phyloP scores from a whole-genome alignment of 2,888 invertebrate genomes.

The Busseola fusca region DNA sequence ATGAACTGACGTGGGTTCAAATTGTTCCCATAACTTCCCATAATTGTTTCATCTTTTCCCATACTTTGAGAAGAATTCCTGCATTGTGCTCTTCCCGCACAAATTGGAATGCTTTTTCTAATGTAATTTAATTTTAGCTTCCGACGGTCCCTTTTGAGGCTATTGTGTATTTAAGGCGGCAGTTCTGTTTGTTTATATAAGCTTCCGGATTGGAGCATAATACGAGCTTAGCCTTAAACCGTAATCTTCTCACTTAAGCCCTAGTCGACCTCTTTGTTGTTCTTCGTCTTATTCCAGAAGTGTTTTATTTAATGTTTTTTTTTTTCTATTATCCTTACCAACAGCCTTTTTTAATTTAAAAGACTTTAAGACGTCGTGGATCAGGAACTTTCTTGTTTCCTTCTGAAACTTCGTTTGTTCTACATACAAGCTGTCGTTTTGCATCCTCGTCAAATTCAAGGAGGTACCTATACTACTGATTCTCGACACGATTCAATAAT shows the following conservation, averaged over 20 bases:
- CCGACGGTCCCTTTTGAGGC: constrained; percentile 20
- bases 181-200: constrained; percentile 14
- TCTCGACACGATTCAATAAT: too few species aligned
- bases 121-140: constrained; percentile 54
- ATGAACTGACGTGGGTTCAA: constrained; percentile 10
- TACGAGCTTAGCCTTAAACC: constrained; percentile 33
- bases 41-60: constrained; percentile 23
- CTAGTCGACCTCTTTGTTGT: constrained; percentile 10
- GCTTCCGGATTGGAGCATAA: constrained; percentile 30
- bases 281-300: constrained; percentile 12
- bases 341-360: constrained; percentile 36
- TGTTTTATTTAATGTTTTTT: constrained; percentile 13
- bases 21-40: constrained; percentile 27
- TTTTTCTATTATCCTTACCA: constrained; percentile 5
- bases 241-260: constrained; percentile 25
- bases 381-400: constrained; percentile 19
- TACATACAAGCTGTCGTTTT: not conserved
- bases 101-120: constrained; percentile 40
- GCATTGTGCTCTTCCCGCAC: constrained; percentile 12
- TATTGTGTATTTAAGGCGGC: constrained; percentile 29
- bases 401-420: constrained; percentile 16
- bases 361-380: constrained; percentile 11
- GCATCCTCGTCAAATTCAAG: too few species aligned
- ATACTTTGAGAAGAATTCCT: constrained; percentile 27
- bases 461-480: too few species aligned